Evolutionary conservation across 2,113 vertebrate species (phyloP), one percentile per base, ranked within the genome.

Genomic region (Ellobius talpinus): DNA sequence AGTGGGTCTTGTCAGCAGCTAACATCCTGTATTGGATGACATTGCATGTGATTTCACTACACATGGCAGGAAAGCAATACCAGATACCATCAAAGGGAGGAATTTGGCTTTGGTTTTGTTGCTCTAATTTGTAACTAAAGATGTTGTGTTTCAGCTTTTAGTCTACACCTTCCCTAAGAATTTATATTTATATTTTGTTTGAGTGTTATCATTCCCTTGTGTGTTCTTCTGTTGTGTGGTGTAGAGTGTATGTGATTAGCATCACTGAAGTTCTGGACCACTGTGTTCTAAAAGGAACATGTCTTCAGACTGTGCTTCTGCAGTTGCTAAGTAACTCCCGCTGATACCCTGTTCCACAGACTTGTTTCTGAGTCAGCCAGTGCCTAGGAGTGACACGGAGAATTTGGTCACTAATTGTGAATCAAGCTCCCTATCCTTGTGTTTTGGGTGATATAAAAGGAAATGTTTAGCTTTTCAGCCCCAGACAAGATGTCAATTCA

Each of bases 371-470:
- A 94, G 73, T 61, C 89, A 95, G 45, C 94, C 79, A 92, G 39
- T 91, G 70, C 50, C 47, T 52, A 84, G 72, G 85, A 97, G 92
- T 52, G 47, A 24, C 39, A 85, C 29, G 13, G 52, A 89, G 97
- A 97, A 97, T 97, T 89, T 96, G 85, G 77, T 90, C 92, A 97
- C 97, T 96, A 97, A 97, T 87, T 98, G 89, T 81, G 84, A 97
- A 77, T n/a, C 58, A 70, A 96, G 66, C 66, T 95, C 61, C 91
- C 72, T 5, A 23, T 68, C 63, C 31, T 91, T 94, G 76, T 13
- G 24, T 85, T 96, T 91, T 91, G 78, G 87, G 50, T 70, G 79
- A 68, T 24, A 6, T 90, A 81, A 96, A 97, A 39, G 85, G 39
- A 45, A 58, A 82, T 10, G 19, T 96, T 36, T 68, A 89, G 55